Evolutionary conservation across 2,797 vertebrate genomes (phyloP).

Genomic region (Oreochromis grahami): DNA sequence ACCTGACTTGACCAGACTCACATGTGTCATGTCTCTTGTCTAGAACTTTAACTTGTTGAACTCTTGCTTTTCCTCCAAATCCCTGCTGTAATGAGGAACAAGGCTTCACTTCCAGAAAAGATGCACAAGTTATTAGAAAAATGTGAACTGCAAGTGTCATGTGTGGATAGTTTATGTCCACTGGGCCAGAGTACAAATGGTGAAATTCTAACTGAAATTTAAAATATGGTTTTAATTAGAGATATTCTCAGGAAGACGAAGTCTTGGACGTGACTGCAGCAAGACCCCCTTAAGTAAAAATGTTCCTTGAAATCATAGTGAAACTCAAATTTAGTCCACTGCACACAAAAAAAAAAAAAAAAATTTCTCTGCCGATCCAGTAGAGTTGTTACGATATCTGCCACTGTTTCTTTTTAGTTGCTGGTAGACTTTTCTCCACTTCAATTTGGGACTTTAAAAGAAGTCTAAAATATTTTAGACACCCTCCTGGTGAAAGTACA

Average conservation of each 20-base stretch:
- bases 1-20: conserved; percentile 60
- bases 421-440: not conserved
- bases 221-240: not conserved
- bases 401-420: not conserved
- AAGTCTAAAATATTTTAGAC: not conserved
- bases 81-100: conserved; percentile 82
- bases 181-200: not conserved
- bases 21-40: conserved; percentile 71
- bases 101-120: conserved; percentile 80
- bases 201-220: not conserved
- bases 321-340: not conserved
- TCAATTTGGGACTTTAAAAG: not conserved
- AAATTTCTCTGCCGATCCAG: not conserved
- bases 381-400: not conserved
- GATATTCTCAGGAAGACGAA: not conserved
- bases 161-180: conserved; percentile 38
- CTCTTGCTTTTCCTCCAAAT: conserved; percentile 69
- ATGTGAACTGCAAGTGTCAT: conserved; percentile 64
- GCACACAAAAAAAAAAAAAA: not conserved
- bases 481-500: not conserved
- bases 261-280: not conserved
- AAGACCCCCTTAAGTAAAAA: not conserved
- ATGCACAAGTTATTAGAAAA: conserved; percentile 68
- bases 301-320: not conserved
- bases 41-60: conserved; percentile 73